These are phyloP conservation scores for Linnaemya tessellans DNA, from an alignment of 2,888 invertebrate genomes.

Conservation along the genomic window DNA sequence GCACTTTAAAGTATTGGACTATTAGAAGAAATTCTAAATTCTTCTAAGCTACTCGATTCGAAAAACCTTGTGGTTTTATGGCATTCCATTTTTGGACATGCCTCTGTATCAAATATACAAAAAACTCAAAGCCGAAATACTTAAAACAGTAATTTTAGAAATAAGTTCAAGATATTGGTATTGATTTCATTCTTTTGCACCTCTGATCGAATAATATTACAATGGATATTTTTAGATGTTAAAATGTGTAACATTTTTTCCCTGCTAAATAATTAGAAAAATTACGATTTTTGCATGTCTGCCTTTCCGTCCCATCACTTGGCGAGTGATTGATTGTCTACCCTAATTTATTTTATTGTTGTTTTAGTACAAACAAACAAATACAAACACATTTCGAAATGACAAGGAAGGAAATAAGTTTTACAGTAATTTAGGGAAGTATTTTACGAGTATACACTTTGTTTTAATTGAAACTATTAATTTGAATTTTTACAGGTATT, in stretches of 20 bases:
- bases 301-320: neutral
- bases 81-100: no score
- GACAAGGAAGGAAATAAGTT: constrained; percentile 65
- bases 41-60: no score
- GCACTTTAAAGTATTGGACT: no score
- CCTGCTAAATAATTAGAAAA: constrained; percentile 12
- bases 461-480: constrained; percentile 33
- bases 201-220: neutral
- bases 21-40: no score
- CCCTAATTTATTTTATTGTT: neutral
- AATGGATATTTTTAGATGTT: neutral
- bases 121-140: no score
- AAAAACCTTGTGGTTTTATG: no score
- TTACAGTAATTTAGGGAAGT: constrained; percentile 59
- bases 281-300: constrained; percentile 6
- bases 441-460: constrained; percentile 52
- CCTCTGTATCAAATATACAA: no score
- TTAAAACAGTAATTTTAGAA: no score
- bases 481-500: constrained; percentile 24
- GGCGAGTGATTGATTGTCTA: constrained; percentile 45
- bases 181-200: neutral
- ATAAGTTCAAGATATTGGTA: neutral
- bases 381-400: constrained; percentile 23
- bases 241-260: neutral
- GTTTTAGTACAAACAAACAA: neutral